phyloP scores from a whole-genome alignment of 2,797 vertebrate genomes.

The Sebastes itinus region DNA sequence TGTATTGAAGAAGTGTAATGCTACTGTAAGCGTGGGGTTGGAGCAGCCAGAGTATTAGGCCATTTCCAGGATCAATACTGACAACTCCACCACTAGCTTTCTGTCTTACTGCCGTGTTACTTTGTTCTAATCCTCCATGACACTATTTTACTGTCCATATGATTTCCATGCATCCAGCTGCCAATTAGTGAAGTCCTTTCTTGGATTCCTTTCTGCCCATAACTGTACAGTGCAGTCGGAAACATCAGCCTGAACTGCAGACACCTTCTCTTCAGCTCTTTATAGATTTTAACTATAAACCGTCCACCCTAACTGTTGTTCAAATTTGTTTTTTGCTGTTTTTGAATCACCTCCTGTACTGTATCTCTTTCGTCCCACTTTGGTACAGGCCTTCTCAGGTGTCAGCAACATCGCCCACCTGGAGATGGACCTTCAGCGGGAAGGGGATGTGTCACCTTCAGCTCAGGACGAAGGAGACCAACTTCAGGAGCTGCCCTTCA shows the following conservation, averaged over 20 bases:
- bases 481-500: slow-evolving; percentile 88
- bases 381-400: slow-evolving; percentile 66
- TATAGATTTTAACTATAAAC: neutral
- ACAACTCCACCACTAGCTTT: slow-evolving; percentile 16
- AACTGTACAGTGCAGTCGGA: neutral
- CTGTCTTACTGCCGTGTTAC: neutral
- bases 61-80: slow-evolving; percentile 24
- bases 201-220: neutral
- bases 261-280: neutral
- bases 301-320: neutral
- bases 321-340: neutral
- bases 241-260: neutral
- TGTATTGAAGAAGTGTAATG: slow-evolving; percentile 23
- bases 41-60: neutral
- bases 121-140: slow-evolving; percentile 6
- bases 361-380: neutral
- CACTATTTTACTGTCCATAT: neutral
- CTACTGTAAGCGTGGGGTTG: neutral
- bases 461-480: slow-evolving; percentile 62
- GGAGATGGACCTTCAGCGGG: slow-evolving; percentile 81
- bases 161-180: slow-evolving; percentile 1
- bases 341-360: neutral
- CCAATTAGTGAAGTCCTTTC: slow-evolving; percentile 6
- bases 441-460: neutral
- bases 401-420: slow-evolving; percentile 85